Conservation (phyloP, 2,888 invertebrate genomes). For the Artemia sinica region DNA sequence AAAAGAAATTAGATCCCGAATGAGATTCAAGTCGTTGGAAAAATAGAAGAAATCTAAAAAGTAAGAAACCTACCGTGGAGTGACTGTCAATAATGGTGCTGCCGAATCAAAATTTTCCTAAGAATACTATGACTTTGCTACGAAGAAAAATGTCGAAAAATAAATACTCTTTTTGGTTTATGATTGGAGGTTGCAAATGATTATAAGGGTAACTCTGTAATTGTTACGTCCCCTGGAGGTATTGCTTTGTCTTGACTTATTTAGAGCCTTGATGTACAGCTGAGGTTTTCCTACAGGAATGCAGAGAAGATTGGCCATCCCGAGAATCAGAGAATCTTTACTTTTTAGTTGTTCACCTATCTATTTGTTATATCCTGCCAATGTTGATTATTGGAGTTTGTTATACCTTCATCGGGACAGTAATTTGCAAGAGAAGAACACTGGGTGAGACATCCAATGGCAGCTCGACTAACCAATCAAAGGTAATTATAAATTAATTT, state of each 20-base stretch:
- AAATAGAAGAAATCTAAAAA: too few species aligned
- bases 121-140: too few species aligned
- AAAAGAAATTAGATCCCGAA: too few species aligned
- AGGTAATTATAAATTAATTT: not conserved
- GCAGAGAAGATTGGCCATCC: conserved; percentile 36
- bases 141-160: too few species aligned
- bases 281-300: conserved; percentile 26
- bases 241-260: not conserved
- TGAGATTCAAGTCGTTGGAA: too few species aligned
- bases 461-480: not conserved
- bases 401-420: conserved; percentile 37
- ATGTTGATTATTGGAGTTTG: conserved; percentile 37
- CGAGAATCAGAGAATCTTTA: conserved; percentile 34
- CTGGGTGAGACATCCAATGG: conserved; percentile 31
- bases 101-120: too few species aligned
- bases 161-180: too few species aligned
- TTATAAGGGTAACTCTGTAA: too few species aligned
- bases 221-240: too few species aligned
- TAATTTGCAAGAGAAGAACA: conserved; percentile 34
- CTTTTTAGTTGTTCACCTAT: conserved; percentile 38
- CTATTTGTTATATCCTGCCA: conserved; percentile 39
- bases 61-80: too few species aligned
- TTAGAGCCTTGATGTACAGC: not conserved
- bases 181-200: too few species aligned
- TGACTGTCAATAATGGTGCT: too few species aligned